Conservation (phyloP, 2,113 vertebrate species). For the Bubo bubo region DNA sequence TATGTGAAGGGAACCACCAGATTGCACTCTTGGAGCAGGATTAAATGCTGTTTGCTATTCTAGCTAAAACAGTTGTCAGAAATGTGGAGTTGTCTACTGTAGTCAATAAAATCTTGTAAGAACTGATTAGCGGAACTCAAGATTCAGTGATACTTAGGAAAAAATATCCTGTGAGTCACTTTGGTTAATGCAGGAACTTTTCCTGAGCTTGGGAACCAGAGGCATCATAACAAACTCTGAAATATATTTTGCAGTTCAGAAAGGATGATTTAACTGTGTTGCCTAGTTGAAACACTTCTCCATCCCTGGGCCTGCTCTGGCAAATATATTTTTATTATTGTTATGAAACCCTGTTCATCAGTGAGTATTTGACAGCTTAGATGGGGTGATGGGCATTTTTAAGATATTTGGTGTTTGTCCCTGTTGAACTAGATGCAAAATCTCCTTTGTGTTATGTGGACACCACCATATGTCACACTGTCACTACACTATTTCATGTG, state of each 20-base stretch:
- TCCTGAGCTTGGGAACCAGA: not conserved
- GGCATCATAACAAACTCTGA: not conserved
- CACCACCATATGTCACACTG: rapidly evolving
- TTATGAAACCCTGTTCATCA: not conserved
- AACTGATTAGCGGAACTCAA: not conserved
- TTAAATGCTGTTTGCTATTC: not conserved
- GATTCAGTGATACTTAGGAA: not conserved
- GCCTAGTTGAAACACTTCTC: not conserved
- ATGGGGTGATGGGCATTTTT: not conserved
- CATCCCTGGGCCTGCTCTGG: not conserved
- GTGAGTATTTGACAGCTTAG: not conserved
- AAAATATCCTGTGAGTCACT: not conserved
- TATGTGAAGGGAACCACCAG: not conserved
- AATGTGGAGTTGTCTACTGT: not conserved
- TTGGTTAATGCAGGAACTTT: not conserved
- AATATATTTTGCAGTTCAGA: not conserved
- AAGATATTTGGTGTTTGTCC: not conserved
- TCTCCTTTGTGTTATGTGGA: not conserved
- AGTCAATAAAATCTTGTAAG: not conserved
- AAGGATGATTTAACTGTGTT: not conserved
- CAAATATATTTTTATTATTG: not conserved
- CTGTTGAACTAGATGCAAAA: not conserved
- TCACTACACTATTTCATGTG: not conserved
- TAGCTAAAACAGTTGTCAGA: not conserved
- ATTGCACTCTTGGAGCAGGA: not conserved